phyloP scores from a whole-genome alignment of 2,888 invertebrate genomes.

The Nemapogon koenigi region DNA sequence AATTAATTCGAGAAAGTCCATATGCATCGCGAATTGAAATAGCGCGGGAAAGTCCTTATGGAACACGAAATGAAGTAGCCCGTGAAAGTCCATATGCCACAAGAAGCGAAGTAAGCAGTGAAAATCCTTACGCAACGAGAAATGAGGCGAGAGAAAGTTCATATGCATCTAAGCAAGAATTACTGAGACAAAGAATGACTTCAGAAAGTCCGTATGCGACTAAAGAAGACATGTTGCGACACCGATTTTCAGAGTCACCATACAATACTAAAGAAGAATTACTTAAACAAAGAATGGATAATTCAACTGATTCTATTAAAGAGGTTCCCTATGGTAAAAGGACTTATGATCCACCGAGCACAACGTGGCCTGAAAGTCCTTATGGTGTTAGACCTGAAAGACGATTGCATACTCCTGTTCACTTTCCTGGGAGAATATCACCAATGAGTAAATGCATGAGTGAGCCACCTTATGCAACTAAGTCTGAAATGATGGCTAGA shows the following conservation, averaged over 20 bases:
- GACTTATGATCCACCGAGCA: slow-evolving; percentile 49
- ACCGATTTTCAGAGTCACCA: slow-evolving; percentile 56
- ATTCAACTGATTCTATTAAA: slow-evolving; percentile 27
- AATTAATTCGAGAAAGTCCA: slow-evolving; percentile 13
- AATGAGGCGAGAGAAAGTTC: slow-evolving; percentile 34
- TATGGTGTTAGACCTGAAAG: slow-evolving; percentile 50
- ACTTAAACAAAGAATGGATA: slow-evolving; percentile 49
- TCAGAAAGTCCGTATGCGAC: slow-evolving; percentile 51
- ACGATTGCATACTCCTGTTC: slow-evolving; percentile 38
- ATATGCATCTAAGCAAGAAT: slow-evolving; percentile 55
- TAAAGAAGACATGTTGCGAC: slow-evolving; percentile 59
- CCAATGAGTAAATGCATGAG: slow-evolving; percentile 57
- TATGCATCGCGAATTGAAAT: slow-evolving; percentile 21
- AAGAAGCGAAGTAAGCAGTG: slow-evolving; percentile 37
- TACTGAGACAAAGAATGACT: slow-evolving; percentile 40
- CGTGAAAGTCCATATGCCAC: slow-evolving; percentile 18
- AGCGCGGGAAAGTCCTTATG: slow-evolving; percentile 22
- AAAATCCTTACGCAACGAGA: slow-evolving; percentile 27
- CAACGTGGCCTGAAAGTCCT: slow-evolving; percentile 47
- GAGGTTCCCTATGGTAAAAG: slow-evolving; percentile 49
- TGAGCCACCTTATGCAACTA: slow-evolving; percentile 51
- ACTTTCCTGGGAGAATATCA: slow-evolving; percentile 40
- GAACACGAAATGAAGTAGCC: slow-evolving; percentile 16
- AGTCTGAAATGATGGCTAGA: slow-evolving; percentile 52
- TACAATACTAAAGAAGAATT: slow-evolving; percentile 58